Conservation (phyloP, 2,113 vertebrate species). For the Octodon degus region DNA sequence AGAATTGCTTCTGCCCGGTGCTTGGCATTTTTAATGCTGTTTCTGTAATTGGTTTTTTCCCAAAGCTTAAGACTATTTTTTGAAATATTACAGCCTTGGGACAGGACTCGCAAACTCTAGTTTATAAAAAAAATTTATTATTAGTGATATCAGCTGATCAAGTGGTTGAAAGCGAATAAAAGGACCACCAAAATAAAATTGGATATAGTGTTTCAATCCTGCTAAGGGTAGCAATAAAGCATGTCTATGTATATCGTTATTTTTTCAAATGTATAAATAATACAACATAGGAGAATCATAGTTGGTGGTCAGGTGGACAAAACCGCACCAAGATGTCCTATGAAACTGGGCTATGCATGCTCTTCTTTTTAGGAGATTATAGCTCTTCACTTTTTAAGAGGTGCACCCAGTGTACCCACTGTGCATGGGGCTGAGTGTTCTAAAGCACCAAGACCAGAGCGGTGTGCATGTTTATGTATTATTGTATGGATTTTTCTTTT, state of each 20-base stretch:
- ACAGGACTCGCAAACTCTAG: conserved; percentile 85
- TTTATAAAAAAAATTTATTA: conserved; percentile 87
- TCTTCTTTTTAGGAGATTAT: conserved; percentile 76
- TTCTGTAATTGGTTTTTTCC: conserved; percentile 92
- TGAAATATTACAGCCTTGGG: conserved; percentile 88
- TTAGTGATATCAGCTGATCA: conserved; percentile 87
- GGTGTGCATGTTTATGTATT: background rate
- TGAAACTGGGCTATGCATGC: conserved; percentile 78
- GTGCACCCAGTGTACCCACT: conserved; percentile 71
- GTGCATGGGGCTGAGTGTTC: conserved; percentile 71
- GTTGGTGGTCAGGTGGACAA: conserved; percentile 76
- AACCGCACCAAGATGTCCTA: conserved; percentile 76
- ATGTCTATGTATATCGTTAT: conserved; percentile 82
- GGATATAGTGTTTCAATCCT: conserved; percentile 86
- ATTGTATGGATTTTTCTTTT: background rate
- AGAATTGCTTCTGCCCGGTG: conserved; percentile 89
- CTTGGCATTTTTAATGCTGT: conserved; percentile 92
- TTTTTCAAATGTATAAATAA: conserved; percentile 77
- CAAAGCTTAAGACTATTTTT: conserved; percentile 89
- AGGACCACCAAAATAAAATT: conserved; percentile 85
- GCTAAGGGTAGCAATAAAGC: conserved; percentile 85
- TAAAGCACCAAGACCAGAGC: conserved; percentile 69
- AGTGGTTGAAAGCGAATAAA: conserved; percentile 87
- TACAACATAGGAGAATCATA: conserved; percentile 66
- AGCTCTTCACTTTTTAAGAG: conserved; percentile 67